phyloP scores from a whole-genome alignment of 2,888 invertebrate species.

The Agrochola macilenta region DNA sequence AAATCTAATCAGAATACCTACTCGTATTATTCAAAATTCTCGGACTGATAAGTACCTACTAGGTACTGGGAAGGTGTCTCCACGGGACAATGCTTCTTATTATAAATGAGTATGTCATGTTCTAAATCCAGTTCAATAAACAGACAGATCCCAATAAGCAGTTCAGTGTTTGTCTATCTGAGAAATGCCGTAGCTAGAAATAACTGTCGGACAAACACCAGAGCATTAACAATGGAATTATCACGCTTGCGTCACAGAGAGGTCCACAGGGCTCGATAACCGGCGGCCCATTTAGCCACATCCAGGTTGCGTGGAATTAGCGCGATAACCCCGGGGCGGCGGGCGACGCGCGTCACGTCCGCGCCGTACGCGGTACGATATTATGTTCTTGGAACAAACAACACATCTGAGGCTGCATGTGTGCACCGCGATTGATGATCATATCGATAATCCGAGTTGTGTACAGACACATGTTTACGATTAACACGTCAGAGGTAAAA shows the following conservation, averaged over 20 bases:
- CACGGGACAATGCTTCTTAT: background rate
- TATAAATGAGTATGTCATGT: background rate
- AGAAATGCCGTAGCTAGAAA: background rate
- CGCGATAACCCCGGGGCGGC: slow-evolving; percentile 51
- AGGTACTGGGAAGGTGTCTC: too few species aligned
- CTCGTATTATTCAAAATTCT: background rate
- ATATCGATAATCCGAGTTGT: background rate
- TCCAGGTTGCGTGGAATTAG: slow-evolving; percentile 47
- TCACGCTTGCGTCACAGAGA: slow-evolving; percentile 47
- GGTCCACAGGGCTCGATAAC: slow-evolving; percentile 38
- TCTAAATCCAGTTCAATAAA: background rate
- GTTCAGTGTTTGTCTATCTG: slow-evolving; percentile 11
- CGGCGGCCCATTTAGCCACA: slow-evolving; percentile 36
- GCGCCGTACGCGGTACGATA: slow-evolving; percentile 5
- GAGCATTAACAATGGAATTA: slow-evolving; percentile 14
- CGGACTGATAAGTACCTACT: background rate
- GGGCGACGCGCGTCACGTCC: background rate
- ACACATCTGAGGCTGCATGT: background rate
- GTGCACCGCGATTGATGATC: background rate
- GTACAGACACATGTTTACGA: background rate
- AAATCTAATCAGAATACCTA: background rate
- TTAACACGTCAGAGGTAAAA: background rate
- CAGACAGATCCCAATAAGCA: background rate
- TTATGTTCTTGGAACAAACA: background rate
- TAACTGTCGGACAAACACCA: slow-evolving; percentile 9